Evolutionary conservation across 2,888 invertebrate species (phyloP), one percentile per base, ranked within the genome.

Genomic region (Fragum whitleyi): DNA sequence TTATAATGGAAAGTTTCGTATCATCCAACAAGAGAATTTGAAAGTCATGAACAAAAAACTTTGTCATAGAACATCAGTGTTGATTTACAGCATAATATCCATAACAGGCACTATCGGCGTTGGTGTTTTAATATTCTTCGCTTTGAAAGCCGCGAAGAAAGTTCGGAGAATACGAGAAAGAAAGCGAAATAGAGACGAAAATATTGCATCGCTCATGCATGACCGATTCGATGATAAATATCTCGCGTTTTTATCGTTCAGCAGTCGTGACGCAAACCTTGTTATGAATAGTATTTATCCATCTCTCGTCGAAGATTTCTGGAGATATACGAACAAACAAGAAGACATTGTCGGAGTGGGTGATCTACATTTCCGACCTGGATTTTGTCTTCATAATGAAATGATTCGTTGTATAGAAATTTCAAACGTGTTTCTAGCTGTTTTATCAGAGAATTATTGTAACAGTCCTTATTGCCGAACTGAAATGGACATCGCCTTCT

Each of bases 321-420:
- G n/a, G 62, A 42, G n/a, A 1, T 28, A 47, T 7, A 62, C 47
- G n/a, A 11, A 62, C 5, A n/a, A 42, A 1, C 7, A 26, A 2
- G 26, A 28, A 14, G 36, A 53, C 26, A 21, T 23, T 19, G 32
- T 70, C 9, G 53, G 70, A 53, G n/a, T 9, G 6, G 70, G 55
- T 28, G 70, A 70, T 21, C 26, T 29, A 29, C 32, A 70, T 55
- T 70, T 70, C 55, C 53, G 55, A 28, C 70, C 70, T 32, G 70
- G 70, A 2, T 28, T 28, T 1, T 28, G 21, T 1, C 53, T 70
- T 19, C 53, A 16, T 0, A 55, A 70, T 53, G 70, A 70, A 55
- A 23, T 55, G 14, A 55, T 55, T 28, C 42, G 70, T 23, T 55
- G 55, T 32, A 55, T 70, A 29, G 70, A 70, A 16, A 21, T 28